These are phyloP conservation scores for Chaetoderma sp. DNA, from an alignment of 2,888 invertebrate species.

Conservation along the genomic window DNA sequence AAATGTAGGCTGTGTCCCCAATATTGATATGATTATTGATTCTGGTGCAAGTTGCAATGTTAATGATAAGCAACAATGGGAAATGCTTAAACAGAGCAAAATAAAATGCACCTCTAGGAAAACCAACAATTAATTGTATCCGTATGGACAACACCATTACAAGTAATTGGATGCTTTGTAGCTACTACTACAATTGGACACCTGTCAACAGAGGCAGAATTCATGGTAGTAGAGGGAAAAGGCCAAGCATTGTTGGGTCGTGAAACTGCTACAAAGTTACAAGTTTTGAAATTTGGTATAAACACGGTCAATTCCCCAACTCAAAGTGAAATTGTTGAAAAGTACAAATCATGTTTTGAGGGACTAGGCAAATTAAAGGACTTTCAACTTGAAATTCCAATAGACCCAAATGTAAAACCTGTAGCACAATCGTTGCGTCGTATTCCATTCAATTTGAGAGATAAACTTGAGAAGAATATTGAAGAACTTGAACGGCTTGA, in stretches of 20 bases:
- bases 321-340: too few relatives aligned
- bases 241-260: background rate
- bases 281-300: background rate
- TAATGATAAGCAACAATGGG: constrained; percentile 8
- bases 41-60: constrained; percentile 13
- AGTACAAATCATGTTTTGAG: constrained; percentile 18
- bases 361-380: constrained; percentile 33
- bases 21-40: constrained; percentile 2
- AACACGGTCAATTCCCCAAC: too few relatives aligned
- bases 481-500: constrained; percentile 13
- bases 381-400: constrained; percentile 13
- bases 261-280: background rate
- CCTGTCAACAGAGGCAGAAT: background rate
- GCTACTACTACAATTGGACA: too few relatives aligned
- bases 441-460: constrained; percentile 21
- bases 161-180: too few relatives aligned
- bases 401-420: constrained; percentile 23
- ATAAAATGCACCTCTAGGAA: constrained; percentile 7
- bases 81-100: constrained; percentile 5
- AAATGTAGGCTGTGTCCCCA: background rate
- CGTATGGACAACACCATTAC: too few relatives aligned
- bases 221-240: background rate
- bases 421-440: constrained; percentile 23
- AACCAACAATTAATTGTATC: too few relatives aligned
- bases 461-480: constrained; percentile 22